Evolutionary conservation across 2,113 vertebrate species (phyloP), one percentile per base, ranked within the genome.

Genomic region (Engraulis encrasicolus): DNA sequence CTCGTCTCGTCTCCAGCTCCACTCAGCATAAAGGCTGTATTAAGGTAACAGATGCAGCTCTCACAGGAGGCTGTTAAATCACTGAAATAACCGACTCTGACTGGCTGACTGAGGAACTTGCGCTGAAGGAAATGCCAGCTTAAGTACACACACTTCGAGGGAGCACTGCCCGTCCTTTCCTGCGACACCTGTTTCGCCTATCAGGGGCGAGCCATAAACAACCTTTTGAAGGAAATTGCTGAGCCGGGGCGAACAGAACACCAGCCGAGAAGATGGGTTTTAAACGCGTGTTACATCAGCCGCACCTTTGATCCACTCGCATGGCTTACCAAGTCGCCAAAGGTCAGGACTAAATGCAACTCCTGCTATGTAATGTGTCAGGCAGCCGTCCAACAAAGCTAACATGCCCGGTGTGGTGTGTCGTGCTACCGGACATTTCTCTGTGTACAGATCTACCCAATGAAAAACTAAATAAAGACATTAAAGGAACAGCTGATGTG

Each of bases 51-150:
- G 34, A 71, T 71, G 14, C 9, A 31, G n/a, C n/a, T n/a, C n/a
- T n/a, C 66, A 4, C 66, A 19, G 27, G 36, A 74, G 61, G 48
- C 40, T 27, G 31, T 1, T 48, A 61, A 74, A 82, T 50, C 66
- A 77, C 81, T 50, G 40, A 27, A 49, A 71, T 23, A 74, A 34
- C n/a, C 12, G 31, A 71, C 31, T 49, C 27, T 49, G n/a, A 77
- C 81, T 34, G 40, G 77, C 27, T 49, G n/a, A 77, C 81, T 34
- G 40, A 82, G 61, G 81, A 82, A 82, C 31, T 49, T 36, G 81
- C 40, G 81, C 40, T 49, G 40, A 82, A 50, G 81, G 81, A 50
- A 82, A 82, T 82, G 48, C 61, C 61, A 20, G 40, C 23, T n/a
- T n/a, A n/a, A n/a, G 34, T 27, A 50, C 27, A 36, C 34, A 40